Evolutionary conservation across 2,113 vertebrate genomes (phyloP).

Genomic region (Ammodytes dubius): DNA sequence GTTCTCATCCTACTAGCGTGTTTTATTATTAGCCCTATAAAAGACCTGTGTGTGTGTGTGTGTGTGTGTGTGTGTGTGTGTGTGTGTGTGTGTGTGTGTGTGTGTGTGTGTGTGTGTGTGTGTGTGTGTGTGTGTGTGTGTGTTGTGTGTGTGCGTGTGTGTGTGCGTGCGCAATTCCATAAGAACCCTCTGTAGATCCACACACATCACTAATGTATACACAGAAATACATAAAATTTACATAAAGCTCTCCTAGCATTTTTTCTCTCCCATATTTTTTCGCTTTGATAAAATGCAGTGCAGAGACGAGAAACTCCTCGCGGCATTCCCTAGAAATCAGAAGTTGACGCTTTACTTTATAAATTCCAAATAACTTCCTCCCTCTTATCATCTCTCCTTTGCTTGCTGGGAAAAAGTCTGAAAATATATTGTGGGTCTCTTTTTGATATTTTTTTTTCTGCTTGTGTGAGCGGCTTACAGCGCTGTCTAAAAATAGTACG

Average conservation of each 20-base stretch:
- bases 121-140: too few species aligned
- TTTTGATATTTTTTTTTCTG: conserved; percentile 75
- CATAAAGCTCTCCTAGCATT: conserved; percentile 23
- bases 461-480: conserved; percentile 77
- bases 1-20: conserved; percentile 43
- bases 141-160: too few species aligned
- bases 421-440: conserved; percentile 59
- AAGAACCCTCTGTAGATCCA: conserved; percentile 38
- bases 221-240: conserved; percentile 40
- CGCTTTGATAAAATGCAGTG: conserved; percentile 38
- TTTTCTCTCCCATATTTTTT: neutral
- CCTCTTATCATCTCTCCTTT: neutral
- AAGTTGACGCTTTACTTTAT: conserved; percentile 35
- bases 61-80: too few species aligned
- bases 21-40: conserved; percentile 32
- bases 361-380: conserved; percentile 51
- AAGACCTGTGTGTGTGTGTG: too few species aligned
- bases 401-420: conserved; percentile 48
- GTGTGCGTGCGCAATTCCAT: conserved; percentile 45
- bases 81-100: too few species aligned
- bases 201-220: conserved; percentile 4
- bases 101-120: too few species aligned
- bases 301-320: conserved; percentile 51
- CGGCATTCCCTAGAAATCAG: conserved; percentile 51
- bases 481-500: conserved; percentile 75